Conservation (phyloP, 1,140 invertebrate genomes). For the Drosophila novamexicana region DNA sequence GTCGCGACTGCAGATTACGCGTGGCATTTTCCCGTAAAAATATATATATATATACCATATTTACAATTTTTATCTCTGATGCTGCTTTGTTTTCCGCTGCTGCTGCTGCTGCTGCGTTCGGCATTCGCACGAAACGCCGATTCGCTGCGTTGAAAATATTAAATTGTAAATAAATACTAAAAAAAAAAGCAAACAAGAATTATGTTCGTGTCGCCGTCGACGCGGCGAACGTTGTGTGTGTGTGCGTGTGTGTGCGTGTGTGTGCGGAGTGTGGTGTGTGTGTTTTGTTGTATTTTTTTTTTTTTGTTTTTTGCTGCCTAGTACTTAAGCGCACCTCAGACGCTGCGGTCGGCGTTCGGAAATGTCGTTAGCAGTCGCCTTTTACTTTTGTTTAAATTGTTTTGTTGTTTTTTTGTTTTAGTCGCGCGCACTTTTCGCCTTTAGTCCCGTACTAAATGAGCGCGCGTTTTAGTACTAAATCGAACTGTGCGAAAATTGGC, state of each 20-base stretch:
- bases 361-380: slow-evolving; percentile 45
- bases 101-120: slow-evolving; percentile 15
- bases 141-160: slow-evolving; percentile 60
- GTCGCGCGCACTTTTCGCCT: slow-evolving; percentile 41
- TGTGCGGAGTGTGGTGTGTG: slow-evolving; percentile 8
- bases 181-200: slow-evolving; percentile 39
- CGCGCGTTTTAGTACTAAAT: slow-evolving; percentile 47
- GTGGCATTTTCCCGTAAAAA: slow-evolving; percentile 14
- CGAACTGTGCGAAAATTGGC: slow-evolving; percentile 53
- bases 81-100: slow-evolving; percentile 3
- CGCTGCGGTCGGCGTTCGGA: slow-evolving; percentile 50
- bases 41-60: slow-evolving; percentile 12
- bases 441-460: slow-evolving; percentile 50
- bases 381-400: slow-evolving; percentile 28
- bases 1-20: slow-evolving; percentile 13
- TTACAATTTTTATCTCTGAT: slow-evolving; percentile 46
- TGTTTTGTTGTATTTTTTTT: slow-evolving; percentile 30
- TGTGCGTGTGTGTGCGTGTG: neutral
- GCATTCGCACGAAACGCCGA: slow-evolving; percentile 33
- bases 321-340: slow-evolving; percentile 66
- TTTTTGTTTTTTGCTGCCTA: slow-evolving; percentile 24
- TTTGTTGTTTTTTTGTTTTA: neutral
- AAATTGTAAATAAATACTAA: slow-evolving; percentile 67
- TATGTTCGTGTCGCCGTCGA: slow-evolving; percentile 61
- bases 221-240: slow-evolving; percentile 17